A percentile compares a stretch with the other conserved stretches of the same genome.
Evolutionary conservation across 1,140 invertebrate genomes (phyloP).

Genomic region (Cyclina sinensis): DNA sequence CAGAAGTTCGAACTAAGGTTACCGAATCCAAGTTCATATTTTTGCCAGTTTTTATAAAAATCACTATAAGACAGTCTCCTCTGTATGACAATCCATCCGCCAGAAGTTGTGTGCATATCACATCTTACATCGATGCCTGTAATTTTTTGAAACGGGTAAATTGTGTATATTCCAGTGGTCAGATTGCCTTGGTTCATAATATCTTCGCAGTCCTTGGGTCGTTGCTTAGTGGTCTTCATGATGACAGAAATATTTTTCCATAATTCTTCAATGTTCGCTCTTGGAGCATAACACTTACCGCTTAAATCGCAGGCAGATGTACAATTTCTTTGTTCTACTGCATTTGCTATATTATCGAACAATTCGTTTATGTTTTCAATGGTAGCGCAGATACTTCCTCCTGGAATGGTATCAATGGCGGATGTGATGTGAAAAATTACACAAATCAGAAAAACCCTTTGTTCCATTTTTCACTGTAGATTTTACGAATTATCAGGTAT

Average conservation of each 20-base stretch:
- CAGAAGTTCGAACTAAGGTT: slow-evolving; percentile 2
- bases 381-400: no score
- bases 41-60: slow-evolving; percentile 10
- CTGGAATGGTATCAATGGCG: no score
- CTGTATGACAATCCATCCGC: slow-evolving; percentile 28
- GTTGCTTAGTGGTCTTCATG: background rate
- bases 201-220: slow-evolving; percentile 20
- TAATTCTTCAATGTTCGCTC: background rate
- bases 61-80: background rate
- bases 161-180: background rate
- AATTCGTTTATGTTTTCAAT: no score
- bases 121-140: background rate
- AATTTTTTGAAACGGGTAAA: background rate
- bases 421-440: no score
- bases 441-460: no score
- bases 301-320: background rate
- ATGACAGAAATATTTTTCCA: background rate
- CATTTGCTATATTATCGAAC: no score
- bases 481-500: no score
- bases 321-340: background rate
- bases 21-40: slow-evolving; percentile 28
- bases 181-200: background rate
- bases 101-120: background rate
- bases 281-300: background rate
- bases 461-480: no score